Conservation (phyloP, 2,888 invertebrate genomes). For the Acronicta leporina region DNA sequence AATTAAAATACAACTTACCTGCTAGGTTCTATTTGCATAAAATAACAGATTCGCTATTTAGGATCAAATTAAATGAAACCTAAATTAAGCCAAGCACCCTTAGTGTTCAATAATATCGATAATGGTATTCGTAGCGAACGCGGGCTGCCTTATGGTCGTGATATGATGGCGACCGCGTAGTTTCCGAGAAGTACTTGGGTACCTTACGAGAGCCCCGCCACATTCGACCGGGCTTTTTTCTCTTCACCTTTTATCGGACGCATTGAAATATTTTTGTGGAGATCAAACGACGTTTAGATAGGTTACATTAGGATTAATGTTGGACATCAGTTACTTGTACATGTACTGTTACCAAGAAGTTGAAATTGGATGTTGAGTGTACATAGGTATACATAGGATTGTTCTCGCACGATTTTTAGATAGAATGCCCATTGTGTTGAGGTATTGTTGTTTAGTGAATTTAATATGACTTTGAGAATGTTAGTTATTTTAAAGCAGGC, state of each 20-base stretch:
- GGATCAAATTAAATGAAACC: constrained; percentile 22
- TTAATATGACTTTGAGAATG: constrained; percentile 41
- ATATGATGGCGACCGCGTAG: constrained; percentile 86
- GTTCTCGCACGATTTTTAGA: constrained; percentile 66
- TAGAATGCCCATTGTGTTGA: constrained; percentile 67
- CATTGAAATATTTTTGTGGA: constrained; percentile 88
- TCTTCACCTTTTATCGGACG: constrained; percentile 82
- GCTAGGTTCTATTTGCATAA: constrained; percentile 21
- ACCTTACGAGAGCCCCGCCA: constrained; percentile 81
- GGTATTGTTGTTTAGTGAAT: constrained; percentile 51
- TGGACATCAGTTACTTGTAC: constrained; percentile 79
- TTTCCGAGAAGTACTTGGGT: constrained; percentile 87
- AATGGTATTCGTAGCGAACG: constrained; percentile 24
- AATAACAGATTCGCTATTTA: constrained; percentile 32
- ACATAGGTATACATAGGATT: constrained; percentile 60
- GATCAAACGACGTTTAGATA: constrained; percentile 87
- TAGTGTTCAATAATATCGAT: constrained; percentile 60
- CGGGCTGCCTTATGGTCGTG: constrained; percentile 79
- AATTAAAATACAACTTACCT: constrained; percentile 38
- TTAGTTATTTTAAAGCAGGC: constrained; percentile 33
- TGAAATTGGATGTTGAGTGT: constrained; percentile 65
- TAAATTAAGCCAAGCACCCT: too few relatives aligned
- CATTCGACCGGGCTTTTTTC: constrained; percentile 78
- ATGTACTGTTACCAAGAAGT: constrained; percentile 72
- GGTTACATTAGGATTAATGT: constrained; percentile 88